Conservation (phyloP, 2,888 invertebrate species). For the Sceliomorpha sp. region DNA sequence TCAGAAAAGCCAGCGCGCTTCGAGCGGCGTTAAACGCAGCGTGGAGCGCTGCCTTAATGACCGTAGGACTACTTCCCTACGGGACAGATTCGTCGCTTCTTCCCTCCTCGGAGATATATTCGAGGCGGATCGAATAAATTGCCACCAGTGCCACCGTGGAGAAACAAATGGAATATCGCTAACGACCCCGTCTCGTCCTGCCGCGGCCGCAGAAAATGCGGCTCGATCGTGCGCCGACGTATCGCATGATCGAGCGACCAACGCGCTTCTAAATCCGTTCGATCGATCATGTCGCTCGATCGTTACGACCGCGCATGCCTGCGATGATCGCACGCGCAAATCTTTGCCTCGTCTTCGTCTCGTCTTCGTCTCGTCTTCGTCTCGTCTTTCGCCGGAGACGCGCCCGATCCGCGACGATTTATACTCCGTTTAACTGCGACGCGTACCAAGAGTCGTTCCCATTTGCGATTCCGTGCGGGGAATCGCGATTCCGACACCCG, state of each 20-base stretch:
- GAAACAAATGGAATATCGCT: slow-evolving; percentile 48
- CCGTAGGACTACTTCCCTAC: slow-evolving; percentile 16
- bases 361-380: too few species aligned
- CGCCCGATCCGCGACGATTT: too few species aligned
- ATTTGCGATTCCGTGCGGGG: background rate
- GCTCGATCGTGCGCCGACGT: background rate
- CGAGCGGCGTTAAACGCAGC: slow-evolving; percentile 47
- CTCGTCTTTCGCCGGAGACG: too few species aligned
- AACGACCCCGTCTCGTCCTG: slow-evolving; percentile 32
- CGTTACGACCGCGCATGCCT: background rate
- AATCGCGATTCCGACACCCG: slow-evolving; percentile 5
- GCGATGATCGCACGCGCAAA: background rate
- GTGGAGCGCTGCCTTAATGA: slow-evolving; percentile 43
- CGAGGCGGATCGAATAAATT: slow-evolving; percentile 39
- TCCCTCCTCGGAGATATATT: slow-evolving; percentile 40
- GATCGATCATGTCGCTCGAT: slow-evolving; percentile 40
- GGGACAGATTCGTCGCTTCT: slow-evolving; percentile 40
- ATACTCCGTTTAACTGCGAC: slow-evolving; percentile 4
- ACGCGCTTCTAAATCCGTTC: slow-evolving; percentile 27
- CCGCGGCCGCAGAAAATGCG: slow-evolving; percentile 8
- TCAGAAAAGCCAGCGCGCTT: slow-evolving; percentile 24
- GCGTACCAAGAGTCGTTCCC: slow-evolving; percentile 4
- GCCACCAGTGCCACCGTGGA: slow-evolving; percentile 48
- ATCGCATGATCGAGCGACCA: background rate
- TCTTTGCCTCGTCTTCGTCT: too few species aligned